Evolutionary conservation across 2,888 invertebrate genomes (phyloP).

Genomic region (Callimorpha dominula): DNA sequence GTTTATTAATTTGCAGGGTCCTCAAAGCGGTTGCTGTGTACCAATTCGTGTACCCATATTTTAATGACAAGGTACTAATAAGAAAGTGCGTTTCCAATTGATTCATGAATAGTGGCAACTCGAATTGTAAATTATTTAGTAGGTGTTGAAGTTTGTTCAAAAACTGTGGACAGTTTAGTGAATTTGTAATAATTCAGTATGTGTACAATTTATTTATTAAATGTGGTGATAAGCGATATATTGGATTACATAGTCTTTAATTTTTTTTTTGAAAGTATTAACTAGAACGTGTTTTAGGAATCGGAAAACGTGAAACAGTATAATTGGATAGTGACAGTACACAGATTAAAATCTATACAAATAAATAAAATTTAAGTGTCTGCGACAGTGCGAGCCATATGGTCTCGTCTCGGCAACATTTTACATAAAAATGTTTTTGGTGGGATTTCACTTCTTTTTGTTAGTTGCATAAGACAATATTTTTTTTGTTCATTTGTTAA

Average conservation of each 20-base stretch:
- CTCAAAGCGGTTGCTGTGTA: constrained; percentile 64
- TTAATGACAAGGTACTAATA: constrained; percentile 35
- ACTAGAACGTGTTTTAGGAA: too few species aligned
- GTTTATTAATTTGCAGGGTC: constrained; percentile 60
- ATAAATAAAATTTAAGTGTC: too few species aligned
- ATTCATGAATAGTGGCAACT: not conserved
- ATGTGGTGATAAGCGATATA: not conserved
- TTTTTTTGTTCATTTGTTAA: too few species aligned
- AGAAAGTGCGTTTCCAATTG: not conserved
- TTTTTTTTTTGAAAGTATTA: not conserved
- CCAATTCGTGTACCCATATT: constrained; percentile 67
- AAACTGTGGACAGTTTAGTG: not conserved
- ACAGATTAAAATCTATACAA: too few species aligned
- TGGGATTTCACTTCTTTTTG: too few species aligned
- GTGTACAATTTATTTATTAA: not conserved
- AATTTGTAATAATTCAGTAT: constrained; percentile 7
- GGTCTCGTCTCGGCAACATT: too few species aligned
- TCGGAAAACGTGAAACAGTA: too few species aligned
- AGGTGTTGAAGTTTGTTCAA: constrained; percentile 1
- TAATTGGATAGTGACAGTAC: too few species aligned
- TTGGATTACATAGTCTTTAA: not conserved
- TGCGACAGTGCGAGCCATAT: too few species aligned
- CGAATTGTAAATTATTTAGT: not conserved
- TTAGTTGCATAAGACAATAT: too few species aligned
- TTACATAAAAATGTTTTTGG: too few species aligned